Evolutionary conservation across 2,888 invertebrate genomes (phyloP), one percentile per base, ranked within the genome.

Genomic region (Pocota personata): DNA sequence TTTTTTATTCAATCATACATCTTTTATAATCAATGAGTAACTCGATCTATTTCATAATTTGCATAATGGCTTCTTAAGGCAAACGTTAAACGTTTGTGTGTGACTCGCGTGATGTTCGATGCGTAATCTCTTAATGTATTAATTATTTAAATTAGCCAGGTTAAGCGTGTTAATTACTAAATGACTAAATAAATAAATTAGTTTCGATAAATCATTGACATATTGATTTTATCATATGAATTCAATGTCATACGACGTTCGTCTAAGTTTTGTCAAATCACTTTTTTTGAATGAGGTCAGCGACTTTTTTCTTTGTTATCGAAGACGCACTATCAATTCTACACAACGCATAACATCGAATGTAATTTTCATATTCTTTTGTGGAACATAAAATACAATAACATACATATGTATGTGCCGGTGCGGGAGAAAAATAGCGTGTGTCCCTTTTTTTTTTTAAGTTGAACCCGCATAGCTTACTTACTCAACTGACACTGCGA

Each of bases 21-120:
- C 37, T 37, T 66, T 35, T 66, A 14, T 52, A 67, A 67, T 40
- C 67, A 37, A 67, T 67, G 67, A 67, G 52, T 67, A 67, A 67
- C n/a, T 14, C 12, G 19, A 52, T 24, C 40, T 14, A 14, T 14
- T 50, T 24, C 14, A 21, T 50, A 21, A 32, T 37, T 50, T 35
- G 48, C 32, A 62, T 62, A 46, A 30, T 30, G 27, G 3, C 14
- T 57, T 32, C 4, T 19, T 19, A 14, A 27, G 19, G 8, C 2
- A 12, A 43, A 40, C 12, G 43, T 30, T 7, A 21, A 21, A 14
- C 2, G 19, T 16, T 10, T 32, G 19, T 12, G 3, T n/a, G n/a
- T 52, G 57, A 40, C 60, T 60, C 16, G 60, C 24, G 60, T 50
- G 60, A 58, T 60, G 64, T 19, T 8, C 27, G 48, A 21, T 64